phyloP scores from a whole-genome alignment of 2,113 vertebrate species.

The Gnathonemus longibarbis region DNA sequence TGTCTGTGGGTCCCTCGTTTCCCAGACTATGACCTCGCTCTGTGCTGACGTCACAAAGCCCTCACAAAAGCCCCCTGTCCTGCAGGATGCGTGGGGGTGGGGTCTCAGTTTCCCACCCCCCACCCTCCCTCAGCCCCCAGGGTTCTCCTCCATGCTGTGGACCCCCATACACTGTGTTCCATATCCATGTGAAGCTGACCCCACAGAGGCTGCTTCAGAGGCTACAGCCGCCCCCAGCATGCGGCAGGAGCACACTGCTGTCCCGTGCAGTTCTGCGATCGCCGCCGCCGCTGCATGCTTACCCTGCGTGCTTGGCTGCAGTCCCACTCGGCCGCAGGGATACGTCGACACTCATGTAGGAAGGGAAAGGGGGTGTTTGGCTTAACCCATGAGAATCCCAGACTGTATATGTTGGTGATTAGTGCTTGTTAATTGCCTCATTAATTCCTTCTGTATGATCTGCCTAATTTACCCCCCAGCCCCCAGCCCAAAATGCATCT shows the following conservation, averaged over 20 bases:
- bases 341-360: slow-evolving; percentile 48
- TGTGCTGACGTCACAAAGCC: too few species aligned
- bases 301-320: slow-evolving; percentile 59
- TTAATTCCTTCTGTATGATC: not conserved
- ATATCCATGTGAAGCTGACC: slow-evolving; percentile 84
- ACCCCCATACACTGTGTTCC: slow-evolving; percentile 82
- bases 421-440: not conserved
- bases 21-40: too few species aligned
- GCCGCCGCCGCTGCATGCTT: too few species aligned
- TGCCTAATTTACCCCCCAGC: not conserved
- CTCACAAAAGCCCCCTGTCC: slow-evolving; percentile 12
- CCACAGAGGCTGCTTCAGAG: slow-evolving; percentile 68
- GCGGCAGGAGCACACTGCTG: too few species aligned
- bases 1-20: too few species aligned
- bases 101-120: too few species aligned
- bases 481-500: not conserved
- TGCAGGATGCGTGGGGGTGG: not conserved
- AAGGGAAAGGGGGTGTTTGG: slow-evolving; percentile 48
- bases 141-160: slow-evolving; percentile 70
- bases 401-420: not conserved
- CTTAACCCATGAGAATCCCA: not conserved
- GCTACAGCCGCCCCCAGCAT: too few species aligned
- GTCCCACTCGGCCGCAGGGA: slow-evolving; percentile 70
- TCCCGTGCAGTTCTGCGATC: too few species aligned
- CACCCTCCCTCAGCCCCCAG: too few species aligned